Base-by-base conservation (phyloP, 2,113 vertebrate genomes). In the Hemiscyllium ocellatum region DNA sequence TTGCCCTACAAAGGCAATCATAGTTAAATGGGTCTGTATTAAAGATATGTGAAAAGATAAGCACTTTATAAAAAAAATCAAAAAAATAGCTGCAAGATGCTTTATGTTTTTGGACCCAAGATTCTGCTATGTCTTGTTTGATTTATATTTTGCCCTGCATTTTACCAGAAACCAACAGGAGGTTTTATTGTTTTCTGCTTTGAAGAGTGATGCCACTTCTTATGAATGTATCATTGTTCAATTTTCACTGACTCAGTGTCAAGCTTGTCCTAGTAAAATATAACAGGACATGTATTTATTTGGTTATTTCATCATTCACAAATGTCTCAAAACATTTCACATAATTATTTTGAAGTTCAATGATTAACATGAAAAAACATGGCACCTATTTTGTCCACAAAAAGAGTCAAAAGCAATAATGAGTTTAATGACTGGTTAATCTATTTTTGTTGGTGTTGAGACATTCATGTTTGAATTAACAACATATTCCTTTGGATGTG, bases 341-440 rank as follows among this genome's bases (percentile, higher is more conserved):
- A 91, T 91, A 15, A 90, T 91, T 65, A 91, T 33, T n/a, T 91
- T 91, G 89, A 42, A 83, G 15, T 91, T 91, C 89, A 91, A 56
- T 91, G 33, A 66, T 29, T 91, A 66, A 65, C 7, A n/a, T 91
- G n/a, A 65, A 91, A 1, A 65, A 20, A 61, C 26, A 90, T 20
- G 89, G 56, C 89, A n/a, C 5, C 65, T 29, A 66, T 91, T 66
- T 66, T 91, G 89, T 66, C 65, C 89, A 66, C 29, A 65, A n/a
- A 20, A 33, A 91, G 15, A 61, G 29, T 26, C 52, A 17, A 61
- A 33, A 12, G 29, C 10, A 56, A 22, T 29, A 65, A 91, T 56
- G 50, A 61, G 26, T 1, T n/a, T 4, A n/a, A 56, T 66, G 89
- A 37, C 89, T 91, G 13, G 89, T 66, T 91, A n/a, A 91, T 91